Base-by-base conservation (phyloP, 1,140 invertebrate genomes). In the Limonius californicus region DNA sequence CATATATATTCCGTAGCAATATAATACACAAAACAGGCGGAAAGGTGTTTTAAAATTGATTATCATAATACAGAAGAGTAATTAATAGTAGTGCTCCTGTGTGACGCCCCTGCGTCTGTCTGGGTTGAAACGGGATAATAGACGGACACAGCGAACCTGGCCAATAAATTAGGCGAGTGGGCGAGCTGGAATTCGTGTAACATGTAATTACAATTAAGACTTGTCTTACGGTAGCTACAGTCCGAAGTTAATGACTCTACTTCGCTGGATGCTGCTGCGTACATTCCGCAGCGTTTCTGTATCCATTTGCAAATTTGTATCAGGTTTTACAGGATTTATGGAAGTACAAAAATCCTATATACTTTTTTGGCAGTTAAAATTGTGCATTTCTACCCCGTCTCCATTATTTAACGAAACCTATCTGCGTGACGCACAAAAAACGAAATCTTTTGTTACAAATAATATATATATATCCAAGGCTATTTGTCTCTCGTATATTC, bases 201-300 rank as follows among this genome's bases (percentile, higher is more conserved):
- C 65, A 64, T 68, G 67, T 68, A 66, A 68, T 68, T 68, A 68
- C 67, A 68, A 68, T 68, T 68, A 68, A 68, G 67, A 66, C 64
- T 65, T 68, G 64, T 66, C 67, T 63, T 63, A 68, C 64, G 64
- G 67, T 68, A 68, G 67, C 67, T 60, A 35, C 47, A 54, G 42
- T 57, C 42, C 27, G 54, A 16, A 43, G 61, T 54, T 63, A 63
- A 63, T 63, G 61, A 54, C 61, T 62, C 60, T 62, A 62, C 60
- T 63, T 63, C 35, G 12, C 12, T 43, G 16, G 54, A 14, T 18
- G 53, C 2, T 27, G 53, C 8, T 35, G 35, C 14, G 21, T 12
- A 39, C 11, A 6, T 39, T 6, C 35, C 35, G n/a, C 8, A 14
- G 35, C 2, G n/a, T 2, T 12, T 39, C 3, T 2, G n/a, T n/a